Conservation (phyloP, 2,113 vertebrate species). For the Anthoscopus minutus region DNA sequence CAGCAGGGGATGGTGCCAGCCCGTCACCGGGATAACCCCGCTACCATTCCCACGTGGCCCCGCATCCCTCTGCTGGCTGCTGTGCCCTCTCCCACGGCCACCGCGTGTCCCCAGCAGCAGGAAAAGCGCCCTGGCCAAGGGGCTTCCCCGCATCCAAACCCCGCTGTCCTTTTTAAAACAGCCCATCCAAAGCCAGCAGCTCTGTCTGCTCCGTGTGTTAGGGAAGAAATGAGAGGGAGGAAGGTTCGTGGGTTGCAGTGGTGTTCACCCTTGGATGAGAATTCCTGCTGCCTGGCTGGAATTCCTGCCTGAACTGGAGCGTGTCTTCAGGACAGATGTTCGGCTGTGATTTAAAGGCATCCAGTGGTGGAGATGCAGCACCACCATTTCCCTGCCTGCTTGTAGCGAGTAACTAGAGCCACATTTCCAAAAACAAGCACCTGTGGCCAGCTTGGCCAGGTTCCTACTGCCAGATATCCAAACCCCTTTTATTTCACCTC, state of each 20-base stretch:
- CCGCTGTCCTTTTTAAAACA: background rate
- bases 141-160: background rate
- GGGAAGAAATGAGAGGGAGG: background rate
- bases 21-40: fast-evolving
- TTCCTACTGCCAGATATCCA: background rate
- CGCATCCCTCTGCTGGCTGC: background rate
- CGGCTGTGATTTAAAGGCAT: background rate
- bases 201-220: fast-evolving
- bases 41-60: fast-evolving
- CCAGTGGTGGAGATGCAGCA: background rate
- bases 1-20: background rate
- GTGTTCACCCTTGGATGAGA: background rate
- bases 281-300: background rate
- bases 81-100: background rate
- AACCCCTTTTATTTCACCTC: background rate
- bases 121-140: background rate
- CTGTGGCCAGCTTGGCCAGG: background rate
- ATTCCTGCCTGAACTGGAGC: background rate
- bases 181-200: background rate
- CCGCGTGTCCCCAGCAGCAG: background rate
- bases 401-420: background rate
- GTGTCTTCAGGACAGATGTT: fast-evolving
- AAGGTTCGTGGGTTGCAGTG: fast-evolving
- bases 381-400: background rate
- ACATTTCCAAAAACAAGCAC: background rate